A percentile compares a stretch with the other conserved stretches of the same genome.
These are phyloP conservation scores for Phengaris alcon DNA, from an alignment of 2,888 invertebrate genomes.

Conservation along the genomic window DNA sequence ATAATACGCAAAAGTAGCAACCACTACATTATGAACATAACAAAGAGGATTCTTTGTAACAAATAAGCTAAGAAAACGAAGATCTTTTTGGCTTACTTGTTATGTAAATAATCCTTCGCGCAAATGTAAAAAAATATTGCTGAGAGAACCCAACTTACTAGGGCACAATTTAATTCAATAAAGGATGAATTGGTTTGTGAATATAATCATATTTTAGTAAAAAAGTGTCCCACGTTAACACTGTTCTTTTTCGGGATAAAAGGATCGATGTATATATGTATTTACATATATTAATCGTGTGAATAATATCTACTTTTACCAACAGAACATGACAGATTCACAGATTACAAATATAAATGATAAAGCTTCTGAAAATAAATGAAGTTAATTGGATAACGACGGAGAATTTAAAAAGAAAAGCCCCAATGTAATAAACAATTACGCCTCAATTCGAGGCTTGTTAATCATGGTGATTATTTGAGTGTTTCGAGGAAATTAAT, in stretches of 20 bases:
- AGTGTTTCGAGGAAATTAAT: conserved; percentile 15
- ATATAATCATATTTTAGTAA: neutral
- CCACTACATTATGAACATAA: neutral
- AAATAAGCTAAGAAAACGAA: neutral
- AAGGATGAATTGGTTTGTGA: conserved; percentile 6
- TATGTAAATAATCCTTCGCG: conserved; percentile 6
- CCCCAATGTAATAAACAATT: neutral
- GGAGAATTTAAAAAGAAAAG: conserved; percentile 16
- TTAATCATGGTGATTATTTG: conserved; percentile 20
- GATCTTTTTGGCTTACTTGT: neutral
- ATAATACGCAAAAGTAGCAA: neutral
- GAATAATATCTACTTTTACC: neutral
- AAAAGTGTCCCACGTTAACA: too few species aligned
- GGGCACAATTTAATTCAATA: conserved; percentile 3
- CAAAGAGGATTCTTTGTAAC: conserved; percentile 15
- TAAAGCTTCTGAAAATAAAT: neutral
- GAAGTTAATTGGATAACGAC: conserved; percentile 14
- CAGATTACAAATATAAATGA: neutral
- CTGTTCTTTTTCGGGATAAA: too few species aligned
- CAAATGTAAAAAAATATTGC: conserved; percentile 14
- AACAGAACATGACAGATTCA: neutral
- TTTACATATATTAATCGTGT: too few species aligned
- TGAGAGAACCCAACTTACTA: conserved; percentile 1
- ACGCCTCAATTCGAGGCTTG: conserved; percentile 12
- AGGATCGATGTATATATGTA: too few species aligned